phyloP scores from a whole-genome alignment of 2,888 invertebrate species.

The Conus canariensis region DNA sequence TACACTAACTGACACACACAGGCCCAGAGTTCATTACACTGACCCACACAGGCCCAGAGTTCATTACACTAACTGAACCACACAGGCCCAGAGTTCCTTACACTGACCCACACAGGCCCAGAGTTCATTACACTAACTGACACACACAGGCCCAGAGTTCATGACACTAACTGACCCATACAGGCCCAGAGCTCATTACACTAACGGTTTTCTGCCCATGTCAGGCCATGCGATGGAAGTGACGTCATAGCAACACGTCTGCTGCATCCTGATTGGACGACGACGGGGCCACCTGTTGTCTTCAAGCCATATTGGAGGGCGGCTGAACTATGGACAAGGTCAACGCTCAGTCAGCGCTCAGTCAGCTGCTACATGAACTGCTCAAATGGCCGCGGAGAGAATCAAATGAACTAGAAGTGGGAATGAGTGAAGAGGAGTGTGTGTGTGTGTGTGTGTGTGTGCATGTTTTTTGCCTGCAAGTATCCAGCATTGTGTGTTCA shows the following conservation, averaged over 20 bases:
- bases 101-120: too few relatives aligned
- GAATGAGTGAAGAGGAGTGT: background rate
- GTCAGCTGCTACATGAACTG: background rate
- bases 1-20: too few relatives aligned
- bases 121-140: too few relatives aligned
- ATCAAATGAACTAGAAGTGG: background rate
- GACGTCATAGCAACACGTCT: background rate
- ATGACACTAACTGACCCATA: too few relatives aligned
- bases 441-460: background rate
- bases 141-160: too few relatives aligned
- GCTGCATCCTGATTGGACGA: background rate
- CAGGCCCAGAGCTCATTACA: too few relatives aligned
- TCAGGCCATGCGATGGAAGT: constrained; percentile 41
- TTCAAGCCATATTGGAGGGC: background rate
- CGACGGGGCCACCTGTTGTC: background rate
- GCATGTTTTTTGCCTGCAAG: background rate
- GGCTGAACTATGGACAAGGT: too few relatives aligned
- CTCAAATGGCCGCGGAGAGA: background rate
- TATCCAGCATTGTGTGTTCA: too few relatives aligned
- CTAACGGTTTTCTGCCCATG: background rate
- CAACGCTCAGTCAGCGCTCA: background rate
- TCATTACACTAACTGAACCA: too few relatives aligned
- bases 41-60: too few relatives aligned
- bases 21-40: too few relatives aligned
- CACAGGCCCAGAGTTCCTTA: too few relatives aligned